Conservation (phyloP, 2,888 invertebrate species). For the Brenthis daphne region DNA sequence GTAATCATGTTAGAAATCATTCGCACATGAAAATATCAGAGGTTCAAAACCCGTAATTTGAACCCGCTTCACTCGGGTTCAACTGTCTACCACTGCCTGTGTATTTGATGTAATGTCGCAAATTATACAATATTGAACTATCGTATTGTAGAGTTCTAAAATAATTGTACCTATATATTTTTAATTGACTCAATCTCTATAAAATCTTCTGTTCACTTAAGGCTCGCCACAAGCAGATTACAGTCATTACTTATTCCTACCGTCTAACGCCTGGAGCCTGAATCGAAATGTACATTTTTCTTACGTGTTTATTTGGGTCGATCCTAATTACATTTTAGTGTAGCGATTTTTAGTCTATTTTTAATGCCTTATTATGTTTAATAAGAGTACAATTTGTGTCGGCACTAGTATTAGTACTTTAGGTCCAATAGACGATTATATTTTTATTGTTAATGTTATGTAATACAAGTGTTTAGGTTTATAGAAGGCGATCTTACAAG, state of each 20-base stretch:
- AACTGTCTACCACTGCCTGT: too few species aligned
- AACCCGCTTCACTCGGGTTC: too few species aligned
- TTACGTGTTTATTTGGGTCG: conserved; percentile 52
- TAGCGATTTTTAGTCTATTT: conserved; percentile 30
- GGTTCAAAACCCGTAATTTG: too few species aligned
- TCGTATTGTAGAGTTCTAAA: neutral
- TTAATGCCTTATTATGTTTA: conserved; percentile 18
- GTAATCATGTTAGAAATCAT: too few species aligned
- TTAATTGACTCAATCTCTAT: conserved; percentile 15
- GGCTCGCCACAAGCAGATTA: conserved; percentile 80
- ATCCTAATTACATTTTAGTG: conserved; percentile 37
- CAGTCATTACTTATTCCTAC: conserved; percentile 78
- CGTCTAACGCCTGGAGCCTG: conserved; percentile 67
- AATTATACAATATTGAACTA: too few species aligned
- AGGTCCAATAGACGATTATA: too few species aligned
- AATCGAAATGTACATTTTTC: conserved; percentile 60
- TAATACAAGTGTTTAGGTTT: too few species aligned
- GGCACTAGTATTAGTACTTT: neutral
- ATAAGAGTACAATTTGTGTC: too few species aligned
- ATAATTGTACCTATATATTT: conserved; percentile 8
- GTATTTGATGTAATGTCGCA: neutral
- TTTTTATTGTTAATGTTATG: too few species aligned
- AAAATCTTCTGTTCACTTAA: conserved; percentile 72
- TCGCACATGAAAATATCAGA: too few species aligned
- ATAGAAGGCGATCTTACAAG: too few species aligned